These are phyloP conservation scores for Cynoglossus semilaevis DNA, from an alignment of 2,113 vertebrate genomes.

Conservation along the genomic window DNA sequence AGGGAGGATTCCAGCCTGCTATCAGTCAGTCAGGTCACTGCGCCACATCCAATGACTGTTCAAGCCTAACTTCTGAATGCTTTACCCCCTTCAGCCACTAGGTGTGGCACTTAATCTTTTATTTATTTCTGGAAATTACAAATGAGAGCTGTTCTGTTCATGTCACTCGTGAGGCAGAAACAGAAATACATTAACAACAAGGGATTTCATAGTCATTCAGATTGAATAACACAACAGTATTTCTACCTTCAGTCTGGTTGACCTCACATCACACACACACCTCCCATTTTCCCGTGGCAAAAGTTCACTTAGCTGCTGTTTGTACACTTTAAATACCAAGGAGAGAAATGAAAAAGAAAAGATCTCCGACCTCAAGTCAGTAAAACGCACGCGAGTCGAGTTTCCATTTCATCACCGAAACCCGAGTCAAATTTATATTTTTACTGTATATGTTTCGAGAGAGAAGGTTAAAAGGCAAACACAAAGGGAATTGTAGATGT, in stretches of 20 bases:
- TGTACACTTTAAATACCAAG: constrained; percentile 22
- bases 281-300: background rate
- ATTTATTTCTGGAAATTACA: constrained; percentile 69
- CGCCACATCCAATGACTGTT: constrained; percentile 7
- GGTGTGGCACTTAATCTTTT: constrained; percentile 85
- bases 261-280: background rate
- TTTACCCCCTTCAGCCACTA: constrained; percentile 78
- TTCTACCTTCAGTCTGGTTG: background rate
- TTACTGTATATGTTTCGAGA: background rate
- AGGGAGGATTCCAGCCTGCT: background rate
- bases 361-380: constrained; percentile 13
- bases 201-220: background rate
- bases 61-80: constrained; percentile 40
- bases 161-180: background rate
- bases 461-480: constrained; percentile 27
- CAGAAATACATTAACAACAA: too few relatives aligned
- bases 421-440: constrained; percentile 27
- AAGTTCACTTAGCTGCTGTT: constrained; percentile 12
- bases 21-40: background rate
- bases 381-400: constrained; percentile 21
- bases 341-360: constrained; percentile 11
- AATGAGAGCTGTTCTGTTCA: constrained; percentile 1
- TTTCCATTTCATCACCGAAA: constrained; percentile 53
- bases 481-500: constrained; percentile 36
- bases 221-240: background rate